Conservation (phyloP, 2,888 invertebrate species). For the Serrognathus titanus region DNA sequence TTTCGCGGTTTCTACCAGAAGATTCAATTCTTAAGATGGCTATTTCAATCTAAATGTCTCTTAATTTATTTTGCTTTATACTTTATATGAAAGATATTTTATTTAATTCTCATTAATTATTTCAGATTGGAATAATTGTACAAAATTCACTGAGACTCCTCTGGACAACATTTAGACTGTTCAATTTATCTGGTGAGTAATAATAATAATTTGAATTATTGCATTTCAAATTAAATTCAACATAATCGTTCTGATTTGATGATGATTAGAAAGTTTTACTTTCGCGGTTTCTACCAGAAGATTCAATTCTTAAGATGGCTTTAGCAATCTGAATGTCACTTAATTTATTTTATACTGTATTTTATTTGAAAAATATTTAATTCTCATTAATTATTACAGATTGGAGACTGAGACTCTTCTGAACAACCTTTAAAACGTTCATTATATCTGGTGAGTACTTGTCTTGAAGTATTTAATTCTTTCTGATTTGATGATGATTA, state of each 20-base stretch:
- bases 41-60: conserved; percentile 27
- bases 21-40: conserved; percentile 45
- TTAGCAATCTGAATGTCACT: too few species aligned
- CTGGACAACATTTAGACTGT: not conserved
- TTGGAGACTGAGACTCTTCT: not conserved
- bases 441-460: not conserved
- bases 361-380: not conserved
- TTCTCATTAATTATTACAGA: not conserved
- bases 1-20: conserved; percentile 68
- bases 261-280: conserved; percentile 52
- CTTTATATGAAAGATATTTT: not conserved
- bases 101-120: not conserved
- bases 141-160: too few species aligned
- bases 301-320: conserved; percentile 33
- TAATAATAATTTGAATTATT: not conserved
- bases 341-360: too few species aligned
- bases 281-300: too few species aligned
- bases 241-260: not conserved
- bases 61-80: not conserved
- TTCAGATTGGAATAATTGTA: not conserved
- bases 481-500: conserved; percentile 50
- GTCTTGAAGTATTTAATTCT: too few species aligned
- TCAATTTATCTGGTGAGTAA: not conserved
- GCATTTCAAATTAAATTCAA: not conserved
- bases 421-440: not conserved